Base-by-base conservation (phyloP, 2,113 vertebrate species). In the Aspiorhynchus laticeps region DNA sequence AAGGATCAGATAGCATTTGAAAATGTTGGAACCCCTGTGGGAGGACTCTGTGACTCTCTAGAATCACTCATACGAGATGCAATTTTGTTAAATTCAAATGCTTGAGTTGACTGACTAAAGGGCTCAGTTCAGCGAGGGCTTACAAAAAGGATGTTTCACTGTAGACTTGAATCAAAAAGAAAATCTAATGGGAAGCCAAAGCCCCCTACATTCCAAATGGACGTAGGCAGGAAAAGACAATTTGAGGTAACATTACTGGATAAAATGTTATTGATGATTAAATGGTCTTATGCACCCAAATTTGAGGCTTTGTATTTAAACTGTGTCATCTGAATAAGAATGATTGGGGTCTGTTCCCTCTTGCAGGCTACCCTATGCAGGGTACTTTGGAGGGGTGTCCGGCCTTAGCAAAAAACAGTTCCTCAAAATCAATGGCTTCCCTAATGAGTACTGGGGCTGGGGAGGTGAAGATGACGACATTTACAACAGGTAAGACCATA, bases 361-460 rank as follows among this genome's bases (percentile, higher is more conserved):
- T 61, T 87, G 7, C 94, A 99, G 98, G 95, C 91, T 99, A 83
- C 98, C 98, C 2, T 99, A 99, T 0, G 96, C 97, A 0, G 97
- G 98, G 56, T 99, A 99, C 93, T 99, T 99, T 0, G 98, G 98
- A 2, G 98, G 98, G 0, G 98, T 99, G 78, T 99, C 98, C 4
- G 98, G 98, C 83, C 96, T 99, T 88, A 99, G 96, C 94, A 98
- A 97, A 94, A 95, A 97, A 87, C 98, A 99, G 94, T 99, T 99
- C 89, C 94, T 99, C 93, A 99, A 97, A 95, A 99, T 99, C 93
- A 99, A 99, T 4, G 98, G 98, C 92, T 99, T 99, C 92, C 98
- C 98, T 84, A 99, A 99, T 0, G 98, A 99, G 89, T 99, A 99
- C 93, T 99, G 98, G 98, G 98, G 98, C 91, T 99, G 98, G 98